phyloP scores from a whole-genome alignment of 2,113 vertebrate genomes.

The Symphodus melops region DNA sequence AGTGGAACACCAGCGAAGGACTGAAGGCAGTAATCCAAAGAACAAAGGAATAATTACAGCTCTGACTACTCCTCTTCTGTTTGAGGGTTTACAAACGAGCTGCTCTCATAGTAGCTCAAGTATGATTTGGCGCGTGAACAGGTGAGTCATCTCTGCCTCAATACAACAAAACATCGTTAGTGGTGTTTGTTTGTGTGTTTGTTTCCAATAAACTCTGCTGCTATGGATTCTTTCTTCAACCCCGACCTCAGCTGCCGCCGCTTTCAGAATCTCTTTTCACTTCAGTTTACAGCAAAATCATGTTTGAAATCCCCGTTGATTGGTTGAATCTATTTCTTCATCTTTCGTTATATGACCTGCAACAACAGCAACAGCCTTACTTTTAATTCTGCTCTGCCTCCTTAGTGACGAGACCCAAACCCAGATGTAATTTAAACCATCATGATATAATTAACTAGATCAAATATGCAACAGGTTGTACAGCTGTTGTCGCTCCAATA shows the following conservation, averaged over 20 bases:
- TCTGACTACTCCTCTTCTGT: neutral
- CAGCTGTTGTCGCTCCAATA: neutral
- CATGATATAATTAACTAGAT: neutral
- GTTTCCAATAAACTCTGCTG: neutral
- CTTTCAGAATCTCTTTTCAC: neutral
- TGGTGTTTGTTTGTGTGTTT: too few species aligned
- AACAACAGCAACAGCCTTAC: too few species aligned
- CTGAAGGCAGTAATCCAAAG: neutral
- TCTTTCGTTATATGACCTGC: neutral
- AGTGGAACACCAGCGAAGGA: neutral
- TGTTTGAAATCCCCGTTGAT: too few species aligned
- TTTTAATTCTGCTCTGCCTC: neutral
- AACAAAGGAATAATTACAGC: neutral
- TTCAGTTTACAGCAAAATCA: neutral
- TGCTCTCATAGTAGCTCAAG: neutral
- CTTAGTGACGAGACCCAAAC: neutral
- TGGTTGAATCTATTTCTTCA: neutral
- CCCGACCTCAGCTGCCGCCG: neutral
- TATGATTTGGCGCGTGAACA: conserved; percentile 12
- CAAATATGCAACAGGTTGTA: neutral
- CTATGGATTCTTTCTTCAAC: neutral
- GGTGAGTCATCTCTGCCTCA: conserved; percentile 2
- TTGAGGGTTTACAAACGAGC: neutral
- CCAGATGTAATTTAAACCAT: conserved; percentile 6
- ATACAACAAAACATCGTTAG: conserved; percentile 13